These are phyloP conservation scores for Atherix ibis DNA, from an alignment of 2,888 invertebrate species.

Conservation along the genomic window DNA sequence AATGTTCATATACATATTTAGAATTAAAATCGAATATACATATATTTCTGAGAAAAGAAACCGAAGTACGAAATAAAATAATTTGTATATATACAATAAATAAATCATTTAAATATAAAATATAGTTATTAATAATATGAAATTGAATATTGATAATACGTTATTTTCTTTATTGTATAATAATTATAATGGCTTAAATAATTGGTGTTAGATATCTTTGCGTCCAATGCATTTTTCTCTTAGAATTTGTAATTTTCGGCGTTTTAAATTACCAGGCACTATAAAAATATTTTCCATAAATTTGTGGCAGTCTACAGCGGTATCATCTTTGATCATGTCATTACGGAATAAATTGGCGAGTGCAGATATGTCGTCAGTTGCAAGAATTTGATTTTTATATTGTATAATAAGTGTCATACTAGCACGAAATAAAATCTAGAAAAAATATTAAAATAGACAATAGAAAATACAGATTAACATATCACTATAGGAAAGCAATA, in stretches of 20 bases:
- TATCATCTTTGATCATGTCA: constrained; percentile 59
- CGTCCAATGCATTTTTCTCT: constrained; percentile 22
- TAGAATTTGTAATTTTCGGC: constrained; percentile 25
- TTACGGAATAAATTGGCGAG: constrained; percentile 65
- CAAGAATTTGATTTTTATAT: constrained; percentile 53
- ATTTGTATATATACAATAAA: not conserved
- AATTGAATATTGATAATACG: no score
- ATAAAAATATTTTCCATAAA: constrained; percentile 81
- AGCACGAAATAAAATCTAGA: constrained; percentile 65
- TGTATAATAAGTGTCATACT: constrained; percentile 67
- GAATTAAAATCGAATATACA: no score
- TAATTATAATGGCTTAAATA: no score
- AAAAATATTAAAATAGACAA: constrained; percentile 5
- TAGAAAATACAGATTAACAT: no score
- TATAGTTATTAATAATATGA: no score
- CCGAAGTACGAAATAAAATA: not conserved
- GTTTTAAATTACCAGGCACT: constrained; percentile 55
- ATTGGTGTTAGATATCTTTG: constrained; percentile 6
- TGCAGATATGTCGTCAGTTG: constrained; percentile 64
- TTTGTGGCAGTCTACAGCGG: constrained; percentile 70
- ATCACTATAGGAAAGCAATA: no score
- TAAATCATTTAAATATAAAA: not conserved
- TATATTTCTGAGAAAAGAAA: not conserved
- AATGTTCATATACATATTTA: no score
- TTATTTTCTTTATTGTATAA: no score